Evolutionary conservation across 2,888 invertebrate species (phyloP).

Genomic region (Amphimallon solstitiale): DNA sequence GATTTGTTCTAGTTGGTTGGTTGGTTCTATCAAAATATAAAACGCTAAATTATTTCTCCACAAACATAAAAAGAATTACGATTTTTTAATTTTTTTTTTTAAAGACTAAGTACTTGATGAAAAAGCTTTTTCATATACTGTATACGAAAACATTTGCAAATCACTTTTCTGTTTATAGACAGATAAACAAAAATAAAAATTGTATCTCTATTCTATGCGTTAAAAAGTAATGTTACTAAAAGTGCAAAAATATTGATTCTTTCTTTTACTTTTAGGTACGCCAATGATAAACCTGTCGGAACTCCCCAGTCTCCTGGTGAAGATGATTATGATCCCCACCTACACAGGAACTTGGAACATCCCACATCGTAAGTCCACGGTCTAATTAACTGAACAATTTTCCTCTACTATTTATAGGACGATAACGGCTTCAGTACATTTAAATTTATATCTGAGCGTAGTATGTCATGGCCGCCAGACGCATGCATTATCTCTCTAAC

Average conservation of each 20-base stretch:
- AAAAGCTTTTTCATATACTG: no score
- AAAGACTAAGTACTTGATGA: no score
- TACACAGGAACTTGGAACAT: constrained; percentile 72
- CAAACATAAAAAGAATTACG: no score
- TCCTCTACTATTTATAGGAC: constrained; percentile 19
- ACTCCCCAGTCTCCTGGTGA: constrained; percentile 43
- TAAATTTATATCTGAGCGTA: not conserved
- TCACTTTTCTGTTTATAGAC: no score
- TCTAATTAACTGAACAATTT: constrained; percentile 22
- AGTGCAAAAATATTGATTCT: not conserved
- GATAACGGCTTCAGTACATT: constrained; percentile 12
- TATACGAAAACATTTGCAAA: no score
- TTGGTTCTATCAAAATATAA: no score
- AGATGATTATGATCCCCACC: constrained; percentile 74
- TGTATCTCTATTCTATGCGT: no score
- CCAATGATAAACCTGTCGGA: constrained; percentile 43
- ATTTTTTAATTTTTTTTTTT: no score
- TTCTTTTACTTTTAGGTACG: constrained; percentile 43
- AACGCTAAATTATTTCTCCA: no score
- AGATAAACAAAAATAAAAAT: no score
- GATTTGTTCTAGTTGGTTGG: no score
- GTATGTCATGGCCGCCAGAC: not conserved
- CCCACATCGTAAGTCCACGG: constrained; percentile 75
- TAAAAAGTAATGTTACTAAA: no score
- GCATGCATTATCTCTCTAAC: not conserved